These are phyloP conservation scores for Pocillopora meandrina DNA, from an alignment of 92 coral and sea anemone species.

Conservation along the genomic window DNA sequence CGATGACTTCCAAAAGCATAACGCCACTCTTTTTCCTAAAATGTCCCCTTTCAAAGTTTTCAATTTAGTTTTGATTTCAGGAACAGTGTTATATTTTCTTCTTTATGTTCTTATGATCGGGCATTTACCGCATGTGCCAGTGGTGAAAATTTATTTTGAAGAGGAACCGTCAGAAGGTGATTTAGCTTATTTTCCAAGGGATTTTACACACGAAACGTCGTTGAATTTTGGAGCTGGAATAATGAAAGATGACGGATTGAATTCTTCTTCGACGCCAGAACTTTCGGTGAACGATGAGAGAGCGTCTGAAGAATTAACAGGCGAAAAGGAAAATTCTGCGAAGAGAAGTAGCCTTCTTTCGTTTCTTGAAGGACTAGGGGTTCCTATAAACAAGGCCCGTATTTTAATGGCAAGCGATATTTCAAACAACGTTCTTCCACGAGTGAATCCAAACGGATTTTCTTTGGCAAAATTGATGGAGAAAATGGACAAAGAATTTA, in stretches of 20 bases:
- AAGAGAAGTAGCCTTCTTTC: slow-evolving; percentile 30
- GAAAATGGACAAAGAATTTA: slow-evolving; percentile 2
- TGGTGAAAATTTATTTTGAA: slow-evolving; percentile 65
- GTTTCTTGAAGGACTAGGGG: slow-evolving; percentile 49
- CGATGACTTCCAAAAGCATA: background rate
- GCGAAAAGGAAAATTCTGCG: background rate
- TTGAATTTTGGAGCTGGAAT: background rate
- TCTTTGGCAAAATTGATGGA: slow-evolving; percentile 7
- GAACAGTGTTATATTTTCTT: slow-evolving; percentile 52
- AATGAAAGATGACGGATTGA: background rate
- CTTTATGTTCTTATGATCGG: slow-evolving; percentile 58
- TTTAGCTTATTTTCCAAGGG: background rate
- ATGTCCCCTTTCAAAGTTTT: slow-evolving; percentile 58
- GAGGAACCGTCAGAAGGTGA: background rate
- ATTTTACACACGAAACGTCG: background rate
- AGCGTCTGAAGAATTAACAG: background rate
- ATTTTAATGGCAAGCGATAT: background rate
- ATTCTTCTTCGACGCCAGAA: background rate
- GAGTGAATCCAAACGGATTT: slow-evolving; percentile 6
- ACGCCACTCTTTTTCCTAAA: background rate
- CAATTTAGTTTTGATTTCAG: slow-evolving; percentile 51
- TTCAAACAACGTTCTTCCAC: background rate
- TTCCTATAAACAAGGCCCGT: background rate
- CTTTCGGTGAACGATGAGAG: background rate
- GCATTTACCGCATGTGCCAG: slow-evolving; percentile 45